Percentiles rank a stretch among this genome's conserved stretches.
Evolutionary conservation across 2,113 vertebrate species (phyloP).

Genomic region (Colistium nudipinnis): DNA sequence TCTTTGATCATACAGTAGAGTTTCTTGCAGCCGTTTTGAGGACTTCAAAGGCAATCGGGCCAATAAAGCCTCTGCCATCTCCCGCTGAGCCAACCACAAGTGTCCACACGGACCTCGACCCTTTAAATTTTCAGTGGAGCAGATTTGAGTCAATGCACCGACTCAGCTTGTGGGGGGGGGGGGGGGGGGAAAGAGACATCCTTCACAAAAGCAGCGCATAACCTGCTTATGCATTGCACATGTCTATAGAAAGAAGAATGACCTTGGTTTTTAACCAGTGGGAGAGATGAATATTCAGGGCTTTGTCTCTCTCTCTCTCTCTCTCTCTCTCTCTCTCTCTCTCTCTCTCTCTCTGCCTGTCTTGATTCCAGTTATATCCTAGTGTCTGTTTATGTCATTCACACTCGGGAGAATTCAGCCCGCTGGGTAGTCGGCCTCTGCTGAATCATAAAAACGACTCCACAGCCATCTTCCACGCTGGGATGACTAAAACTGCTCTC

Average conservation of each 20-base stretch:
- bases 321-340: too few species aligned
- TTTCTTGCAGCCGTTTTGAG: constrained; percentile 30
- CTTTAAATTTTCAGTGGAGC: constrained; percentile 40
- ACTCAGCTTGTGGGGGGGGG: not conserved
- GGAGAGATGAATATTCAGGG: constrained; percentile 41
- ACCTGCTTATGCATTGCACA: constrained; percentile 1
- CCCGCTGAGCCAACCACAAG: constrained; percentile 47
- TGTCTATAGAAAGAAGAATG: constrained; percentile 16
- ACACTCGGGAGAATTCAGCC: constrained; percentile 22
- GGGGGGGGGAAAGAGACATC: too few species aligned
- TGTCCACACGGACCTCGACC: constrained; percentile 43
- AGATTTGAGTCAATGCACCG: constrained; percentile 27
- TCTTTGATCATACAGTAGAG: constrained; percentile 51
- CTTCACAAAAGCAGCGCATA: not conserved
- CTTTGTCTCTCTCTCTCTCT: constrained; percentile 16
- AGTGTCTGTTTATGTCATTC: constrained; percentile 28
- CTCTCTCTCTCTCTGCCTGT: too few species aligned
- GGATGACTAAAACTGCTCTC: constrained; percentile 17
- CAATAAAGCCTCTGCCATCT: constrained; percentile 39
- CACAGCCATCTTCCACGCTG: constrained; percentile 4
- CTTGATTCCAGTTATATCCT: constrained; percentile 9
- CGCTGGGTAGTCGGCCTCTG: constrained; percentile 14
- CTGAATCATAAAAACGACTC: constrained; percentile 40
- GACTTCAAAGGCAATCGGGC: constrained; percentile 65
- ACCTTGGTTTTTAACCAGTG: constrained; percentile 38